A percentile compares a stretch with the other conserved stretches of the same genome.
Evolutionary conservation across 2,888 invertebrate genomes (phyloP).

Genomic region (Agriopis aurantiaria): DNA sequence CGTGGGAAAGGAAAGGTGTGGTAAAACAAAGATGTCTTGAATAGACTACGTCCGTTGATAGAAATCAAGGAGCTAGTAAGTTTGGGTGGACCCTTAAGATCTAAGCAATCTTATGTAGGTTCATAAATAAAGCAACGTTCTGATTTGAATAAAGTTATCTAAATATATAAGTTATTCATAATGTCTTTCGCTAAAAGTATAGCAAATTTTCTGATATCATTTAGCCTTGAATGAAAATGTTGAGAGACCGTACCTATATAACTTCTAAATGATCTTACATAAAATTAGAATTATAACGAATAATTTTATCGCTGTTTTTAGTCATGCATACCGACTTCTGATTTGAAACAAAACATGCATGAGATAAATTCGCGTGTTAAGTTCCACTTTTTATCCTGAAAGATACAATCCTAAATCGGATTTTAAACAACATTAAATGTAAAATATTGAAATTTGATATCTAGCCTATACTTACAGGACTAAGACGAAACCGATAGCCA

Average conservation of each 20-base stretch:
- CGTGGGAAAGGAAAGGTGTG: constrained; percentile 78
- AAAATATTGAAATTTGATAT: neutral
- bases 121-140: neutral
- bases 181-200: constrained; percentile 6
- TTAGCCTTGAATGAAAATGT: constrained; percentile 18
- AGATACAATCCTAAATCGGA: neutral
- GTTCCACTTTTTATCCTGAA: neutral
- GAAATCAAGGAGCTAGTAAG: constrained; percentile 36
- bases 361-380: neutral
- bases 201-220: constrained; percentile 1
- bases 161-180: neutral
- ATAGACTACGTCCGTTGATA: constrained; percentile 51
- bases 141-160: neutral
- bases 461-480: neutral
- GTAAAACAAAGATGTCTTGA: constrained; percentile 68
- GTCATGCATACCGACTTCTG: neutral
- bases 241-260: constrained; percentile 8
- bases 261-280: constrained; percentile 9
- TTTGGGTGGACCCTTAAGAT: neutral
- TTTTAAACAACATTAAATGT: neutral
- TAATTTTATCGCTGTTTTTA: constrained; percentile 11
- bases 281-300: constrained; percentile 16
- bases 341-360: no score
- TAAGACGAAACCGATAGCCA: constrained; percentile 28
- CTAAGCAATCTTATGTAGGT: neutral